Evolutionary conservation across 2,888 invertebrate genomes (phyloP), one percentile per base, ranked within the genome.

Genomic region (Eledona agricola): DNA sequence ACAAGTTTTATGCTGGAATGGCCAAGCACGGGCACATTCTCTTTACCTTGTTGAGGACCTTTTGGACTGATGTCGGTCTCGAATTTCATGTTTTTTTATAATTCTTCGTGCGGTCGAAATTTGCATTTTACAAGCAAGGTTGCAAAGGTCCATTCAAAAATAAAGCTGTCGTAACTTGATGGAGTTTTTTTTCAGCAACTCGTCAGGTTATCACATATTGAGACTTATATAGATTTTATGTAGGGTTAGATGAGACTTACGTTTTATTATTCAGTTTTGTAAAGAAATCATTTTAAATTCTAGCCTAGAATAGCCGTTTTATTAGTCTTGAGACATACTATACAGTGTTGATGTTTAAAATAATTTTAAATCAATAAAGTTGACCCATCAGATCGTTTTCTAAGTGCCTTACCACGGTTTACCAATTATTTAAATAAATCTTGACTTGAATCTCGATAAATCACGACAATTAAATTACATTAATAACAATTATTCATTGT

Each of bases 141-240:
- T 58, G 58, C 46, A 46, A 58, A 53, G 58, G 58, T 58, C 58
- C 58, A 58, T 52, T 51, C 45, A 55, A 47, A 53, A 53, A 53
- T 23, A 47, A 53, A 53, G 53, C 47, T 53, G 42, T 53, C 42
- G 35, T 35, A 22, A 29, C 28, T 34, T 34, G 34, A 47, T 26
- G 45, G 12, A 13, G 12, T 40, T 16, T 15, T 26, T 15, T 10
- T 11, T 17, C n/a, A 13, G 11, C 7, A 25, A 11, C 22, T 34
- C 16, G 20, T 32, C 42, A 22, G 19, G 17, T 57, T 47, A 57
- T 59, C 55, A 51, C 49, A 54, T 56, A 55, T 61, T 52, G 54
- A 51, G 45, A 43, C 47, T 37, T 20, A 17, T 9, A 11, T 40
- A 40, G 38, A 31, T 50, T 31, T 23, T 40, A 40, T 19, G 1